Evolutionary conservation across 53 echinoderm and acorn worm species (phyloP), one percentile per base, ranked within the genome.

Genomic region (Antedon mediterranea): DNA sequence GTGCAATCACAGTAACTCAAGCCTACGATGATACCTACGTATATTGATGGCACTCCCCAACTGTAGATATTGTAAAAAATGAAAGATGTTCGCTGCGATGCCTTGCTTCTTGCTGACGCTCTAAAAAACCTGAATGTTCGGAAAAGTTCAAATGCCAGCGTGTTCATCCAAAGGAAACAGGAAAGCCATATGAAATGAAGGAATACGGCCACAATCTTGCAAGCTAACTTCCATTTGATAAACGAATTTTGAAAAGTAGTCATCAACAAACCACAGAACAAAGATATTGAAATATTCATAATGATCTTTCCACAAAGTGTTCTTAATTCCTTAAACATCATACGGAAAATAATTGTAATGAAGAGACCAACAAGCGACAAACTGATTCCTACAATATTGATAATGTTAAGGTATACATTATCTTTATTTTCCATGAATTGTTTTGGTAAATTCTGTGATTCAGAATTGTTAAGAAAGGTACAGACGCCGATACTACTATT

Each of bases 121-220:
- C 31, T 34, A 13, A 71, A 37, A 34, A 34, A 34, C 14, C 37
- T 31, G 71, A 85, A 85, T 34, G 85, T 81, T 76, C 72, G 23
- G 43, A 43, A 72, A 32, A 85, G 43, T 34, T 85, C 85, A 33
- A 37, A 81, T 18, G 85, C 76, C 0, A 85, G 42, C 29, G 77
- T 34, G 0, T 76, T 80, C 28, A 73, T 81, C 85, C 85, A 85
- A 28, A 80, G 57, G 32, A 81, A 71, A 3, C 72, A 72, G 33
- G 76, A 75, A 73, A 85, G 32, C 80, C 85, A 85, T 30, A 85
- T 41, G 43, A 81, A 85, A 76, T 85, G 85, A 18, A 44, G 31
- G 8, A 85, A 28, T 6, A 34, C 77, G 0, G 85, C 85, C 28
- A 85, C 72, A 3, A 85, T 75, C 11, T 72, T 77, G 29, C 85